These are phyloP conservation scores for Procambarus clarkii DNA, from an alignment of 1,140 invertebrate genomes.

Conservation along the genomic window DNA sequence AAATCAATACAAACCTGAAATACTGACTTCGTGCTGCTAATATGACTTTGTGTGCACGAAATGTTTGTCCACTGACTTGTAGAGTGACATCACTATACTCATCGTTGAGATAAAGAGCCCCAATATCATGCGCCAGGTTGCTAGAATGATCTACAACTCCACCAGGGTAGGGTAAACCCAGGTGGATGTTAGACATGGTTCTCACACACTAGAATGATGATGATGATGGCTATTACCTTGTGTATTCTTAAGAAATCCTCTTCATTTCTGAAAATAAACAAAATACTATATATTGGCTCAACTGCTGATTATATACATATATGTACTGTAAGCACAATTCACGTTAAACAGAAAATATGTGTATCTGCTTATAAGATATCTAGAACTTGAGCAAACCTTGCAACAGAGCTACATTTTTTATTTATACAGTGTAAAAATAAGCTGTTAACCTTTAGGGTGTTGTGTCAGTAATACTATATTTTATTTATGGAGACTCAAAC, in stretches of 20 bases:
- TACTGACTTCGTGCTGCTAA: conserved; percentile 95
- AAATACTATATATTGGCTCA: not conserved
- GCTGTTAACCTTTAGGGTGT: too few relatives aligned
- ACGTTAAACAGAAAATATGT: too few relatives aligned
- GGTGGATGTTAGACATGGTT: conserved; percentile 70
- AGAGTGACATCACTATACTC: conserved; percentile 95
- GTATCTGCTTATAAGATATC: too few relatives aligned
- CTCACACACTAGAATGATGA: conserved; percentile 28
- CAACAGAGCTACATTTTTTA: too few relatives aligned
- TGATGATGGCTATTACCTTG: not conserved
- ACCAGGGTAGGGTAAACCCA: conserved; percentile 67
- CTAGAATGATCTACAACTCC: conserved; percentile 71
- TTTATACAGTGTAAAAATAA: too few relatives aligned
- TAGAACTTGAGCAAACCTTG: too few relatives aligned
- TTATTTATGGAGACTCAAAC: too few relatives aligned
- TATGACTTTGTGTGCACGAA: conserved; percentile 93
- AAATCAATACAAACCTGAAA: conserved; percentile 82
- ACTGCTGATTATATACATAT: not conserved
- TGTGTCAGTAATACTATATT: too few relatives aligned
- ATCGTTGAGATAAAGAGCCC: conserved; percentile 85
- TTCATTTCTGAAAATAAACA: conserved; percentile 18
- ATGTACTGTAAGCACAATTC: too few relatives aligned
- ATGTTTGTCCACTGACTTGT: conserved; percentile 87
- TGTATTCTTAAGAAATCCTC: not conserved
- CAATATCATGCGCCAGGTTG: conserved; percentile 71